Evolutionary conservation across 2,113 vertebrate genomes (phyloP).

Genomic region (Gambusia holbrooki): DNA sequence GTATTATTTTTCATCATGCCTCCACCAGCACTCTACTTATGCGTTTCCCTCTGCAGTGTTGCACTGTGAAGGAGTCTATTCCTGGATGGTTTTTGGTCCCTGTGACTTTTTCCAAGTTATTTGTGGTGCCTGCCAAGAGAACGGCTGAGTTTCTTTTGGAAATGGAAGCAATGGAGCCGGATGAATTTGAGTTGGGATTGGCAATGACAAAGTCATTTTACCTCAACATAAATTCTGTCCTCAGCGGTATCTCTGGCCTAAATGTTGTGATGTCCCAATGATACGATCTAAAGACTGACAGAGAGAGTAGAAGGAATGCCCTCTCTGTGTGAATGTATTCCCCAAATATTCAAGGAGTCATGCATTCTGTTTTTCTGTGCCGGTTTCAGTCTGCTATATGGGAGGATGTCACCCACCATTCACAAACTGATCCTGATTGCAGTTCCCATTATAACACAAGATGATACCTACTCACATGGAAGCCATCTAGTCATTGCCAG

Average conservation of each 20-base stretch:
- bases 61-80: conserved; percentile 26
- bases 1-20: conserved; percentile 53
- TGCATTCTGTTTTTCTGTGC: conserved; percentile 6
- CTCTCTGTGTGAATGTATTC: conserved; percentile 14
- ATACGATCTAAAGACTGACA: conserved; percentile 46
- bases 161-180: conserved; percentile 34
- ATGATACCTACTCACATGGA: conserved; percentile 68
- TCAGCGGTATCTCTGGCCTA: conserved; percentile 30
- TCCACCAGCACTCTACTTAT: conserved; percentile 24
- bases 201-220: conserved; percentile 56
- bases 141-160: conserved; percentile 39
- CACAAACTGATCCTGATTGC: conserved; percentile 64
- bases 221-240: conserved; percentile 44
- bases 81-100: conserved; percentile 22
- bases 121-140: conserved; percentile 49
- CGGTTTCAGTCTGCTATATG: conserved; percentile 29
- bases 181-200: conserved; percentile 65
- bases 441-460: conserved; percentile 53
- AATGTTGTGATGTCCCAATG: conserved; percentile 9
- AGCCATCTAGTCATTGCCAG: conserved; percentile 57
- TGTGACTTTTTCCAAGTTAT: conserved; percentile 55
- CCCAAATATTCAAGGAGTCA: conserved; percentile 1
- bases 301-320: not conserved
- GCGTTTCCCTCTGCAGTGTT: conserved; percentile 22
- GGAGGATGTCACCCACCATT: conserved; percentile 51